Base-by-base conservation (phyloP, 2,888 invertebrate genomes). In the Cecidostiba fungosa region DNA sequence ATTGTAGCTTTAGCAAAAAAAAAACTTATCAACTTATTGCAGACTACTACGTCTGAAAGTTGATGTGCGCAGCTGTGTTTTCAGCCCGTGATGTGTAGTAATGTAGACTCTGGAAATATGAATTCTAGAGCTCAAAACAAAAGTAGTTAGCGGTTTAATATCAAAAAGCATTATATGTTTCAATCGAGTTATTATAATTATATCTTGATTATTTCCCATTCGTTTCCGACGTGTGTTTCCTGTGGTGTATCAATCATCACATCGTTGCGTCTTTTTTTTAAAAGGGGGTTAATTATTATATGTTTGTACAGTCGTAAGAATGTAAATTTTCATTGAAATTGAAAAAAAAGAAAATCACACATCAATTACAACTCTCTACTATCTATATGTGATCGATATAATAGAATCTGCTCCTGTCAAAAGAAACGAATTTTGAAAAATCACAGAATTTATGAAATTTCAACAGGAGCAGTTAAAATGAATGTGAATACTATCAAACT, bases 161-260 rank as follows among this genome's bases (percentile, higher is more conserved):
- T 70, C 29, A 47, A 23, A 47, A 23, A 77, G 76, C 74, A 14
- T 59, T 47, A 14, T 69, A 54, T 29, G 5, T 26, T 54, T 73
- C 6, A 76, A 66, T 74, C 59, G 47, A 72, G 16, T 50, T 80
- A 59, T 59, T 1, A n/a, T 59, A 16, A 59, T 59, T 39, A 72
- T 82, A 4, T 50, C n/a, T 84, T 74, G 12, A 74, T 69, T 59
- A 74, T 50, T 85, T 70, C 23, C 26, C 66, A 59, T 84, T 84
- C 86, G 86, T 84, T 81, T 86, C 86, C 73, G 86, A 86, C 86
- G 84, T 86, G 86, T 86, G 86, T 86, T 86, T 86, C 86, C 86
- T 82, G 81, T 82, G n/a, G 6, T 82, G 43, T 74, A 32, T 82
- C 72, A 26, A 14, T 47, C 47, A 43, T 85, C 66, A 72, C n/a